These are phyloP conservation scores for Hippocampus abdominalis DNA, from an alignment of 2,113 vertebrate genomes.

Conservation along the genomic window DNA sequence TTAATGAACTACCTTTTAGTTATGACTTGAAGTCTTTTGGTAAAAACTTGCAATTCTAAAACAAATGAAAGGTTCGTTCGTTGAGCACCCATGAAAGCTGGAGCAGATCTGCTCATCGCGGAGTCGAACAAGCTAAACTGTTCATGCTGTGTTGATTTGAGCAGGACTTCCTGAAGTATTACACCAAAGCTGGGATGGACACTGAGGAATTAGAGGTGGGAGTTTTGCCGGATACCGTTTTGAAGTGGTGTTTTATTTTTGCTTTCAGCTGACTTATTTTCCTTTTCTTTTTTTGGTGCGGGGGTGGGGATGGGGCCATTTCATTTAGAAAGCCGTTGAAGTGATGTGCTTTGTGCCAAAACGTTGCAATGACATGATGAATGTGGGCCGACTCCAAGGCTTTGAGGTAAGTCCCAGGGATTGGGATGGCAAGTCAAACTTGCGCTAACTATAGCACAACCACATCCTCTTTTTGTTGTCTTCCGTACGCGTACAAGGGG, in stretches of 20 bases:
- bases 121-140: conserved; percentile 34
- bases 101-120: conserved; percentile 48
- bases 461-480: conserved; percentile 19
- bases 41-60: conserved; percentile 20
- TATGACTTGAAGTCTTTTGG: neutral
- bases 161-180: conserved; percentile 90
- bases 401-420: conserved; percentile 78
- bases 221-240: conserved; percentile 5
- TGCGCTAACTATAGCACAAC: conserved; percentile 26
- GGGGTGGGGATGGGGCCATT: neutral
- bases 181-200: conserved; percentile 83
- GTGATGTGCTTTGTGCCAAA: conserved; percentile 94
- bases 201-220: conserved; percentile 80
- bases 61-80: conserved; percentile 37
- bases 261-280: neutral
- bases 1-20: neutral
- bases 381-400: conserved; percentile 86
- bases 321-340: conserved; percentile 82
- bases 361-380: conserved; percentile 94
- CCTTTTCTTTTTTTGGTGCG: neutral
- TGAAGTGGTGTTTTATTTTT: neutral
- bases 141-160: conserved; percentile 64
- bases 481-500: conserved; percentile 67
- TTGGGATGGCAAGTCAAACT: conserved; percentile 21
- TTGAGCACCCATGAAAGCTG: conserved; percentile 40